phyloP scores from a whole-genome alignment of 2,888 invertebrate genomes.

The Drosophila nigricruria region DNA sequence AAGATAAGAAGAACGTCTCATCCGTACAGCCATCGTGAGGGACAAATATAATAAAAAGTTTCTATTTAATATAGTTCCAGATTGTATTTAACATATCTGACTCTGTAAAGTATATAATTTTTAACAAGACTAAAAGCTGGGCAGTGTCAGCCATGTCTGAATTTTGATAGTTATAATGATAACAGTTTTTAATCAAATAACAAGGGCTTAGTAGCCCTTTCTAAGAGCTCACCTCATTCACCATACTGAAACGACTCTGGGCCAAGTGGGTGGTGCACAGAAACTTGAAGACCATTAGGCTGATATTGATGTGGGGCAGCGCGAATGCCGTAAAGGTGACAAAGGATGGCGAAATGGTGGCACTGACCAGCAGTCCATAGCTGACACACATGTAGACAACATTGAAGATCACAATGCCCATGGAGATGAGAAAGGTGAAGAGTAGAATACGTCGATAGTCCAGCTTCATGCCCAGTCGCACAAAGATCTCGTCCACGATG shows the following conservation, averaged over 20 bases:
- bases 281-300: conserved; percentile 83
- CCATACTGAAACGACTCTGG: conserved; percentile 79
- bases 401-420: conserved; percentile 81
- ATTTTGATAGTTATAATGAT: no score
- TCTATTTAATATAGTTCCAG: no score
- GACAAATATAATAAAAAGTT: no score
- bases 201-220: no score
- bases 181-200: no score
- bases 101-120: no score
- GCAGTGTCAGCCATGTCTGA: no score
- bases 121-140: no score
- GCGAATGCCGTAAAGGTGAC: conserved; percentile 83
- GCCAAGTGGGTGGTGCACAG: conserved; percentile 80
- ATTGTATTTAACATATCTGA: no score
- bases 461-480: conserved; percentile 79
- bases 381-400: conserved; percentile 82
- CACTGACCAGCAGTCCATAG: conserved; percentile 77
- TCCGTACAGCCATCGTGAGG: no score
- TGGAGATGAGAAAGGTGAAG: conserved; percentile 77
- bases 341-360: conserved; percentile 82
- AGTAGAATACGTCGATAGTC: conserved; percentile 80
- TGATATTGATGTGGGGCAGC: conserved; percentile 83
- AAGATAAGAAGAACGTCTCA: no score
- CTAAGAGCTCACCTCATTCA: conserved; percentile 81
- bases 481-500: conserved; percentile 81